These are phyloP conservation scores for Cyclophora punctaria DNA, from an alignment of 2,888 invertebrate species.

Conservation along the genomic window DNA sequence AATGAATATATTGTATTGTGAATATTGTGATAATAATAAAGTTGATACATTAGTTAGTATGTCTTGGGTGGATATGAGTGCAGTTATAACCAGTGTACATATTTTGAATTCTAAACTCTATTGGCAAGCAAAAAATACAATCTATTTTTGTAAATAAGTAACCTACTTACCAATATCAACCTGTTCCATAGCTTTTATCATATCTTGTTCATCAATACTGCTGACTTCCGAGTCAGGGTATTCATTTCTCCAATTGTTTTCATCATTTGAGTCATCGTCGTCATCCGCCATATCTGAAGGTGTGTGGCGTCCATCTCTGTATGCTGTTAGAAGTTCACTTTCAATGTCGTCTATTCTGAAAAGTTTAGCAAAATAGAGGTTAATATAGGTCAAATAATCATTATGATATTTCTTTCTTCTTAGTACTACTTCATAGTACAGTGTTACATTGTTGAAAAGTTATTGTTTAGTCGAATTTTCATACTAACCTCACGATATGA, in stretches of 20 bases:
- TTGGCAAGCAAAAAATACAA: background rate
- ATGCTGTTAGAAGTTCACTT: slow-evolving; percentile 46
- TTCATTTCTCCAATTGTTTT: slow-evolving; percentile 85
- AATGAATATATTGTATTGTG: no score
- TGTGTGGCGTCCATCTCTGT: slow-evolving; percentile 32
- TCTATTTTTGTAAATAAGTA: background rate
- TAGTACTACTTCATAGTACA: no score
- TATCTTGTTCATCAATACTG: slow-evolving; percentile 77
- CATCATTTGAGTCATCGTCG: slow-evolving; percentile 84
- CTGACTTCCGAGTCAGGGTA: slow-evolving; percentile 83
- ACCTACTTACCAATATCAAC: slow-evolving; percentile 42
- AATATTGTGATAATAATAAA: no score
- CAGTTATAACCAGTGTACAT: no score
- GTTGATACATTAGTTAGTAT: no score
- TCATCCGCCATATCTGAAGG: slow-evolving; percentile 54
- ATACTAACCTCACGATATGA: slow-evolving; percentile 50
- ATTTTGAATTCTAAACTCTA: no score
- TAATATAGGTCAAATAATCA: no score
- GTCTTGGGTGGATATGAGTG: no score
- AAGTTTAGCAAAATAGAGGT: slow-evolving; percentile 3
- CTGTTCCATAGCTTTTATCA: slow-evolving; percentile 74
- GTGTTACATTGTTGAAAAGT: no score
- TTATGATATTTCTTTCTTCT: no score
- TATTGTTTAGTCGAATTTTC: background rate
- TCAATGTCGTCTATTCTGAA: slow-evolving; percentile 62